Percentiles rank a stretch among this genome's conserved stretches.
Conservation (phyloP, 2,113 vertebrate genomes). For the Cygnus atratus region DNA sequence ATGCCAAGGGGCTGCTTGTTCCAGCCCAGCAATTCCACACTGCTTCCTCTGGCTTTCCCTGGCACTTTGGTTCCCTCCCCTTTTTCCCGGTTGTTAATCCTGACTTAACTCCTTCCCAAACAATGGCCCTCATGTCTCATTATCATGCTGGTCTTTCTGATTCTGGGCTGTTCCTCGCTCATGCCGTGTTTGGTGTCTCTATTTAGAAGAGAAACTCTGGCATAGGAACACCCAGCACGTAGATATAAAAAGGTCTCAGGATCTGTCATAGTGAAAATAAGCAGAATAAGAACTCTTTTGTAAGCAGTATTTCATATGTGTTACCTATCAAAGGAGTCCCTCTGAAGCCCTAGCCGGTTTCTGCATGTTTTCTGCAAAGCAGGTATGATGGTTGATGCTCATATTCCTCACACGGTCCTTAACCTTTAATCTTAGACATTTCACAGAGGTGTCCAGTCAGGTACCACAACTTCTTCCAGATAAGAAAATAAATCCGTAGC, state of each 20-base stretch:
- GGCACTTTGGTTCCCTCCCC: background rate
- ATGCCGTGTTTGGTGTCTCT: background rate
- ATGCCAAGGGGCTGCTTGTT: background rate
- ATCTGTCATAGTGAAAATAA: background rate
- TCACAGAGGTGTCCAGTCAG: rapidly evolving
- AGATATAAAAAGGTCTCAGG: background rate
- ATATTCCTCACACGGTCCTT: background rate
- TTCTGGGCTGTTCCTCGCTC: background rate
- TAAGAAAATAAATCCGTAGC: background rate
- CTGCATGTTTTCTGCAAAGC: background rate
- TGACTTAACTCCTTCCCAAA: background rate
- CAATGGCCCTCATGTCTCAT: background rate
- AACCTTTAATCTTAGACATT: background rate
- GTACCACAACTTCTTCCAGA: background rate
- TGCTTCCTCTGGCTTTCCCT: background rate
- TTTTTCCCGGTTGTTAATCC: background rate
- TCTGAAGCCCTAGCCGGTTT: background rate
- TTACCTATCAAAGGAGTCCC: background rate
- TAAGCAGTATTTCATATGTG: background rate
- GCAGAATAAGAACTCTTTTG: background rate
- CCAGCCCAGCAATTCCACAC: background rate
- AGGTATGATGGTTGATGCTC: background rate
- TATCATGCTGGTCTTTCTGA: too few species aligned
- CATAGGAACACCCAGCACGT: background rate
- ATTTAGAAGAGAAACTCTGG: background rate